phyloP scores from a whole-genome alignment of 2,797 vertebrate species.

The Neopelma chrysocephalum region DNA sequence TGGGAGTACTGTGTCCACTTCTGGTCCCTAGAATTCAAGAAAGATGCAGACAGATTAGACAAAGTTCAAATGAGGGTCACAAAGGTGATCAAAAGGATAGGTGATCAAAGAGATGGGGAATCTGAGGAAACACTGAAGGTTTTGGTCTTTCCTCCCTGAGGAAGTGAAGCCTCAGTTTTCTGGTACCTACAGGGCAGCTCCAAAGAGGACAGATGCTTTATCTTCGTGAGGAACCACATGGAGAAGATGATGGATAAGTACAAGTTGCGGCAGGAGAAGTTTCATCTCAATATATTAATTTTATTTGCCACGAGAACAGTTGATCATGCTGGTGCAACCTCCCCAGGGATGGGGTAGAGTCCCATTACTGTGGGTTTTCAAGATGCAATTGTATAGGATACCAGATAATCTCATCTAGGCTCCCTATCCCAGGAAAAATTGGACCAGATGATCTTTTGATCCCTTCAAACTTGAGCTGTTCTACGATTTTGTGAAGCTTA shows the following conservation, averaged over 20 bases:
- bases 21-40: neutral
- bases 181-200: neutral
- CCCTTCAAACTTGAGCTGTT: neutral
- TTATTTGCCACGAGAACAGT: neutral
- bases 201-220: neutral
- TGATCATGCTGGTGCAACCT: neutral
- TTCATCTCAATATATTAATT: neutral
- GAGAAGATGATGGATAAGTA: neutral
- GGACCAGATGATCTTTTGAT: neutral
- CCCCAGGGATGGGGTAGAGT: neutral
- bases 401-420: neutral
- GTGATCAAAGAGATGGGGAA: neutral
- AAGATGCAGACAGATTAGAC: neutral
- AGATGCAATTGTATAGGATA: neutral
- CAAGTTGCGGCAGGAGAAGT: neutral
- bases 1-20: neutral
- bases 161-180: neutral
- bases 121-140: neutral
- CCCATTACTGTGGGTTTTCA: neutral
- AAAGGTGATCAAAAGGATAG: neutral
- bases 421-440: neutral
- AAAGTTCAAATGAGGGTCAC: neutral
- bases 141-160: neutral
- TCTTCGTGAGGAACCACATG: neutral
- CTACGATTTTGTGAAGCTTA: neutral